A percentile compares a stretch with the other conserved stretches of the same genome.
Conservation (phyloP, 1,140 invertebrate genomes). For the Rhizoglyphus robini region DNA sequence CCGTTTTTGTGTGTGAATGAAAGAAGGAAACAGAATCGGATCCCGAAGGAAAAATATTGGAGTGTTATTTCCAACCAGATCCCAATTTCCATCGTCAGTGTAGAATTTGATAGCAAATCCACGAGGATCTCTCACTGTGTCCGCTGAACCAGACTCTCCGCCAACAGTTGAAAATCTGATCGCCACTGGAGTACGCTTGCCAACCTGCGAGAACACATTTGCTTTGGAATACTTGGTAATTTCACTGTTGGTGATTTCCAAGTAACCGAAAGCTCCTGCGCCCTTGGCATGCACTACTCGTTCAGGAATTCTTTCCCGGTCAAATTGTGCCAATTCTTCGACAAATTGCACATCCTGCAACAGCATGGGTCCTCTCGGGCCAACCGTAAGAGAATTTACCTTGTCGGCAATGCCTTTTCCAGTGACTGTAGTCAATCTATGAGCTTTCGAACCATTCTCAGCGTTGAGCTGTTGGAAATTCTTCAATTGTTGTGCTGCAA, state of each 20-base stretch:
- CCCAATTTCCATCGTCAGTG: constrained; percentile 91
- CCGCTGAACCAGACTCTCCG: constrained; percentile 77
- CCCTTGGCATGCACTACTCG: constrained; percentile 96
- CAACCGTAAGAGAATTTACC: constrained; percentile 61
- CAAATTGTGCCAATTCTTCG: constrained; percentile 78
- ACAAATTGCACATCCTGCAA: constrained; percentile 70
- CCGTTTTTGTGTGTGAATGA: constrained; percentile 90
- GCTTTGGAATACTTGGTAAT: constrained; percentile 71
- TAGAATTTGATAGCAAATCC: constrained; percentile 93
- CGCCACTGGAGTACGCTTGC: constrained; percentile 66
- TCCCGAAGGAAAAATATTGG: constrained; percentile 88
- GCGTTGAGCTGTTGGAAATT: too few relatives aligned
- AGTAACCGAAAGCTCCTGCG: constrained; percentile 88
- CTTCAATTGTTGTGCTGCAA: constrained; percentile 1
- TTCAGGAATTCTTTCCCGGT: constrained; percentile 85
- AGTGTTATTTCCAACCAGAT: constrained; percentile 91
- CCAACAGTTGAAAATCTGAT: constrained; percentile 71
- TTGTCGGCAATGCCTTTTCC: constrained; percentile 69
- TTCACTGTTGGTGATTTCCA: constrained; percentile 75
- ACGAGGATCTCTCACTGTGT: constrained; percentile 73
- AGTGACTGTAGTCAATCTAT: neutral
- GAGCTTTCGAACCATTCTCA: too few relatives aligned
- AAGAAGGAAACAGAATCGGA: constrained; percentile 74
- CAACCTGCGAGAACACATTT: constrained; percentile 60
- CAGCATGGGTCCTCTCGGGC: constrained; percentile 70